Evolutionary conservation across 1,140 invertebrate genomes (phyloP), one percentile per base, ranked within the genome.

Genomic region (Aphelinus atriplicis): DNA sequence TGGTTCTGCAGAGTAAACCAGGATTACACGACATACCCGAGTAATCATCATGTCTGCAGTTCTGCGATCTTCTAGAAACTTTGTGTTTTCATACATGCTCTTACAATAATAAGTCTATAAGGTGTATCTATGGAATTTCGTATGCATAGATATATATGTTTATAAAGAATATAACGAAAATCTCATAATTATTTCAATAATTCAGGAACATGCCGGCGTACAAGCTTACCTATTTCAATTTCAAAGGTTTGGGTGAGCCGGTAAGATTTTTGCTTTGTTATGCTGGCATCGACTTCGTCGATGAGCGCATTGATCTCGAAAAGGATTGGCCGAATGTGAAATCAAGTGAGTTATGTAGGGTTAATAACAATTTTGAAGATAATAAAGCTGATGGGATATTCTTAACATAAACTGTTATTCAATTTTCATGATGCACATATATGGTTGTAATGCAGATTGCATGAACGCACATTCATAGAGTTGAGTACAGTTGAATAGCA

Each of bases 191-290:
- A 50, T 67, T 67, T 42, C 3, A 53, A 26, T 26, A 26, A 26
- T 77, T 7, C 67, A 75, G 68, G 71, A 80, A 58, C 55, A 85
- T 85, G 74, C 74, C 87, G 1, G 81, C 78, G 26, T 90, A 89
- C 81, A 89, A 87, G 75, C 77, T 92, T 4, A 87, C 84, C 1
- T 92, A 92, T 78, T 92, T 92, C 81, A 85, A 89, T 57, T 65
- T 90, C 48, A 88, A 88, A 72, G 92, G 90, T 4, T 84, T 92
- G n/a, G 92, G 82, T 2, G 91, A 93, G 79, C 85, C 91, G 0
- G 88, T 91, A 48, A 86, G 92, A 3, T 88, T 88, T 48, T 64
- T 93, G 5, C 82, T 93, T 3, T 84, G 82, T 3, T 90, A 92
- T 73, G 86, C 88, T 7, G 89, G 87, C 6, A 82, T 90, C 26